Base-by-base conservation (phyloP, 37 sponge, comb jelly and placozoan species). In the Aphrocallistes beatrix region DNA sequence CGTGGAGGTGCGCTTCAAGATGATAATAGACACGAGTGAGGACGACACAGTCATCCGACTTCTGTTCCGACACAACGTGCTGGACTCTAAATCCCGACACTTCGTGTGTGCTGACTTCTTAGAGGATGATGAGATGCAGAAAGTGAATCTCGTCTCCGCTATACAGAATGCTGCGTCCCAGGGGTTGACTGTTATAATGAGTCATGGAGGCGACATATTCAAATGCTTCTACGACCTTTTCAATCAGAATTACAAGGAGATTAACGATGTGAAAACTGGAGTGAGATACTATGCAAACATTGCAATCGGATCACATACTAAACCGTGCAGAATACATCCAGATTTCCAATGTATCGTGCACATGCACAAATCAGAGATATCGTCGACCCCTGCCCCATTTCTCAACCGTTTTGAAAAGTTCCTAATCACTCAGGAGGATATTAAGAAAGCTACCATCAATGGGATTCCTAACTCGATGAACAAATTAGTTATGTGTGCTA, bases 201-300 rank as follows among this genome's bases (percentile, higher is more conserved):
- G 85, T 30, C 93, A 94, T 48, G 91, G 93, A 3, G 95, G 92
- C 69, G 90, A 87, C 37, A 91, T 94, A 83, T 91, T 92, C 39
- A 93, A 94, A 85, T 91, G 93, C 82, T 94, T 94, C 89, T 94
- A 94, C 82, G 95, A 94, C 40, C 89, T 94, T 48, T 94, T 94
- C 85, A 94, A 94, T 38, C 87, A 91, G 47, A 86, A 90, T 13
- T 94, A 92, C 85, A 86, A 90, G n/a, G 83, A 89, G 51, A 94
- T 94, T 75, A 93, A 92, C 84, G 90, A 93, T 86, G 88, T 90
- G 38, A 83, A 85, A 17, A 25, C 83, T 17, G 92, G 92, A 39
- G 86, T 86, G 8, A 84, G 91, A 1, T 94, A 86, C 88, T 94
- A 89, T 50, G 88, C 95, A 60, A 94, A 94, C 86, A 92, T 94